Evolutionary conservation across 2,888 invertebrate genomes (phyloP).

Genomic region (Galerucella nymphaeae): DNA sequence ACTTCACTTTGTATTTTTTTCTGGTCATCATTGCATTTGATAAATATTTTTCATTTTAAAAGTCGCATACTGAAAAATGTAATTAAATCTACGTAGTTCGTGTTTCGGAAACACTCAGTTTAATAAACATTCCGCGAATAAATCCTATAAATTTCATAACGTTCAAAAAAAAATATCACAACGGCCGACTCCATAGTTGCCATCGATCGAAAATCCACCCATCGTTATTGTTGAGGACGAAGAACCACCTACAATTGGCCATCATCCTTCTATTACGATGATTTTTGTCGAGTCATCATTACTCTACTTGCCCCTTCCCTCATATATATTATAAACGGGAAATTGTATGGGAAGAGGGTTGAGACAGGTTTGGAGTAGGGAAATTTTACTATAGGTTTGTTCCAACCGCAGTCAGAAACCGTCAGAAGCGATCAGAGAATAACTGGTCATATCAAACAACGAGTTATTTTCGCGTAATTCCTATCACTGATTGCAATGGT

Average conservation of each 20-base stretch:
- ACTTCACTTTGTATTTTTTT: no score
- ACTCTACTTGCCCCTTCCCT: conserved; percentile 9
- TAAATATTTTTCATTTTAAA: no score
- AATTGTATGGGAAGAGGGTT: conserved; percentile 18
- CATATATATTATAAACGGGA: conserved; percentile 12
- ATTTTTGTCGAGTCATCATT: conserved; percentile 39
- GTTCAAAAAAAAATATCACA: conserved; percentile 26
- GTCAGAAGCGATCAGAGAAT: no score
- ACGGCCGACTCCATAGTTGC: conserved; percentile 12
- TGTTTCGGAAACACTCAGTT: not conserved
- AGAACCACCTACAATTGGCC: conserved; percentile 20
- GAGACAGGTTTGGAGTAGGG: not conserved
- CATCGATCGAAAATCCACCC: conserved; percentile 37
- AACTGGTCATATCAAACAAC: no score
- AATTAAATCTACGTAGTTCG: not conserved
- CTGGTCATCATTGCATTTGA: no score
- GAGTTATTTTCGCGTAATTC: no score
- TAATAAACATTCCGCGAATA: conserved; percentile 3
- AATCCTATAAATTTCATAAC: conserved; percentile 25
- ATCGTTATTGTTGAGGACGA: conserved; percentile 19
- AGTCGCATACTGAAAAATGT: not conserved
- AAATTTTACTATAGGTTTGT: no score
- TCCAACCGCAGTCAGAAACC: no score
- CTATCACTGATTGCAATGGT: no score
- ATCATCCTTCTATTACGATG: conserved; percentile 33